These are phyloP conservation scores for Pheosia gnoma DNA, from an alignment of 2,888 invertebrate species.

Conservation along the genomic window DNA sequence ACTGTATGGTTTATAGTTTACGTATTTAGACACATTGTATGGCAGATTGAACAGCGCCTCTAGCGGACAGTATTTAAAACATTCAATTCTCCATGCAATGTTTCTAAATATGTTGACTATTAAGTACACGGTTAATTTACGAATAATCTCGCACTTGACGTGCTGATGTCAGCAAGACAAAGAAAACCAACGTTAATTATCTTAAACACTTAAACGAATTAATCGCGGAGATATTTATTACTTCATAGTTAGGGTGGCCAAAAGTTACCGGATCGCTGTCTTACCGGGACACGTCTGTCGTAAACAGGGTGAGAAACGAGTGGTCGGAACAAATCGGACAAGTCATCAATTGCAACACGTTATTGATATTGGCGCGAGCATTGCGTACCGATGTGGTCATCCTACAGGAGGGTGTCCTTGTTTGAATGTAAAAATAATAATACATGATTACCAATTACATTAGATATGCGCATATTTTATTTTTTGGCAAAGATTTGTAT, in stretches of 20 bases:
- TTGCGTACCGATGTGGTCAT: conserved; percentile 33
- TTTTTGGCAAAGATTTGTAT: no score
- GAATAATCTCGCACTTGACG: conserved; percentile 12
- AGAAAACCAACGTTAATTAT: neutral
- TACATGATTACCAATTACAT: no score
- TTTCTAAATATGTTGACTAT: no score
- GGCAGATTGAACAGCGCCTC: no score
- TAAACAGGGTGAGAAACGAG: conserved; percentile 76
- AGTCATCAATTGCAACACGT: conserved; percentile 77
- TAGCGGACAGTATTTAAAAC: no score
- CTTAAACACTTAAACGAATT: neutral
- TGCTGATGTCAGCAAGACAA: neutral
- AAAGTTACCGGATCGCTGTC: conserved; percentile 40
- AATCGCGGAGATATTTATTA: conserved; percentile 3
- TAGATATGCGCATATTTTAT: no score
- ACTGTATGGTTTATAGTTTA: no score
- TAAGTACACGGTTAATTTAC: no score
- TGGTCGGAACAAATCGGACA: conserved; percentile 76
- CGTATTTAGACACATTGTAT: no score
- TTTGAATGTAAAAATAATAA: neutral
- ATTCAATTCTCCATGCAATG: no score
- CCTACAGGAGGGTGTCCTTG: conserved; percentile 15
- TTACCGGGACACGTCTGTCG: conserved; percentile 60
- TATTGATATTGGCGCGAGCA: conserved; percentile 75
- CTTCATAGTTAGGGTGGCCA: conserved; percentile 35